Conservation (phyloP, 2,888 invertebrate genomes). For the Phytoseiulus persimilis region DNA sequence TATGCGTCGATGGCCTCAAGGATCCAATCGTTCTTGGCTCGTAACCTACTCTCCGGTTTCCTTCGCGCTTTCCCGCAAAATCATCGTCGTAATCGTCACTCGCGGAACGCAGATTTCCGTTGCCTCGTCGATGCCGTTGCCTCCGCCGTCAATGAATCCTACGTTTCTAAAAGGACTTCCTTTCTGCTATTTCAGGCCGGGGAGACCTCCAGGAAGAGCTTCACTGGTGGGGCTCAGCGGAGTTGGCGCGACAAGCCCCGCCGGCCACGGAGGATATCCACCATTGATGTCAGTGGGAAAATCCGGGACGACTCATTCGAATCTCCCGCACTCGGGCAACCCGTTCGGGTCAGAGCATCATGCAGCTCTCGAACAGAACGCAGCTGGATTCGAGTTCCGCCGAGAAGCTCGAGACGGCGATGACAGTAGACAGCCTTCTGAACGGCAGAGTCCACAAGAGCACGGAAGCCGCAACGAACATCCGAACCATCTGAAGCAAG, state of each 20-base stretch:
- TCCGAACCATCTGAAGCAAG: not conserved
- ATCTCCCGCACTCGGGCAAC: not conserved
- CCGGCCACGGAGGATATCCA: conserved; percentile 26
- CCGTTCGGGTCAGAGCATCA: conserved; percentile 15
- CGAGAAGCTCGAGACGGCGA: conserved; percentile 21
- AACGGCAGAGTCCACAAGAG: conserved; percentile 33
- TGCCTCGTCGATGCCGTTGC: too few relatives aligned
- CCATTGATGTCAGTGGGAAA: conserved; percentile 8
- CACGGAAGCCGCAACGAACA: not conserved
- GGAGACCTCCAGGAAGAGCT: conserved; percentile 28
- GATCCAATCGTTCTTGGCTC: not conserved
- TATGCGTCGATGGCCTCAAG: not conserved
- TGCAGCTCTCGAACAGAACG: not conserved
- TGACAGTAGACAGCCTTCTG: conserved; percentile 6
- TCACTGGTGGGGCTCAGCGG: conserved; percentile 38
- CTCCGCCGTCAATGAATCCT: too few relatives aligned
- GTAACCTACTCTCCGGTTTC: too few relatives aligned
- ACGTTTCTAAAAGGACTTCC: not conserved
- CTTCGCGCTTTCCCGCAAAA: too few relatives aligned
- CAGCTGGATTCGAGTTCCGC: conserved; percentile 28
- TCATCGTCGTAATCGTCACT: too few relatives aligned
- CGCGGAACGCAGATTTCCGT: too few relatives aligned
- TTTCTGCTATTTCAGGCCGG: conserved; percentile 7
- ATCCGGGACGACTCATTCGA: not conserved
- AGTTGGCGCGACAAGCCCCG: conserved; percentile 39